Evolutionary conservation across 2,797 vertebrate genomes (phyloP).

Genomic region (Anas capensis): DNA sequence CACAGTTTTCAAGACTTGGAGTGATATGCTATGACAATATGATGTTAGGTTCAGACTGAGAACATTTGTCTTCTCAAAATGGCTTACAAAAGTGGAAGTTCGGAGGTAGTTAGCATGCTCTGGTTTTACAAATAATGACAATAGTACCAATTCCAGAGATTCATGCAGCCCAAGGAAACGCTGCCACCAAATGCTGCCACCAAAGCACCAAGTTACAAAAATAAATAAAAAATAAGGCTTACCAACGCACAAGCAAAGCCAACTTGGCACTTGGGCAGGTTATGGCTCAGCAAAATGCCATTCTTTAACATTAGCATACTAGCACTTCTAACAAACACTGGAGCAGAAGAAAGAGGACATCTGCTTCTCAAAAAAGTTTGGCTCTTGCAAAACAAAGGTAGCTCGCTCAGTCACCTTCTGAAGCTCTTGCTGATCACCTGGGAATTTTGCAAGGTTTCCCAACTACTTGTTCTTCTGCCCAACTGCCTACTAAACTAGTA

Average conservation of each 20-base stretch:
- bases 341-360: not conserved
- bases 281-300: not conserved
- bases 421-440: not conserved
- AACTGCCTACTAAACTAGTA: not conserved
- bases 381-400: not conserved
- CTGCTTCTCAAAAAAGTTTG: not conserved
- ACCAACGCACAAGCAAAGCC: not conserved
- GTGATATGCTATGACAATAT: rapidly evolving
- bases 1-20: not conserved
- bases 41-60: not conserved
- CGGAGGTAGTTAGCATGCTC: not conserved
- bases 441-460: not conserved
- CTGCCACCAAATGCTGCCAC: not conserved
- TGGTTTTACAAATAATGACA: not conserved
- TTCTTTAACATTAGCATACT: not conserved
- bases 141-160: not conserved
- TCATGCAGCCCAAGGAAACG: not conserved
- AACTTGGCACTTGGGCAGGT: not conserved
- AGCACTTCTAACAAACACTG: not conserved
- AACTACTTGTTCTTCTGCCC: not conserved
- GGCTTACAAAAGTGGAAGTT: not conserved
- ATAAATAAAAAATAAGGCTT: not conserved
- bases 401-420: not conserved
- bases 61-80: not conserved
- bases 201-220: not conserved